Base-by-base conservation (phyloP, 2,888 invertebrate species). In the Troides helena region DNA sequence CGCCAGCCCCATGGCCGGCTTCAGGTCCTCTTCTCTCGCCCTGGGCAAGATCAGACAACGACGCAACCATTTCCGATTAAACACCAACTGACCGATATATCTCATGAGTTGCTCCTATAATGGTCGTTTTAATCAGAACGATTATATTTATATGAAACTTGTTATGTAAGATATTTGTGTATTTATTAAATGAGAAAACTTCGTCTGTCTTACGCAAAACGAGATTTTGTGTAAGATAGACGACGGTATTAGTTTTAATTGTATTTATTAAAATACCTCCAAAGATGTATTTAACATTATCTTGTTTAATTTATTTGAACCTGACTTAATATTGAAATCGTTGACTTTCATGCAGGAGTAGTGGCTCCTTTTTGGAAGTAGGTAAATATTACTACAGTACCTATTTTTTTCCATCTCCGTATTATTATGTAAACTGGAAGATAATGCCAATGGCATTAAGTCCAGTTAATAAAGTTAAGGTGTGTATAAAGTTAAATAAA, bases 11-110 rank as follows among this genome's bases (percentile, higher is more conserved):
- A 18, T 91, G 90, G 91, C 86, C 89, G 0, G 87, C 89, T 0
- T 83, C 89, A 8, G 91, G 86, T 1, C 92, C 92, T 1, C 81
- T 87, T 0, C 79, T 90, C 3, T 90, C 91, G 0, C 91, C 92
- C 2, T 92, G 92, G 92, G 92, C 76, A 17, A 82, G 92, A 75
- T 91, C 92, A 25, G 92, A 91, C 78, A 86, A 90, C 73, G 92
- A 90, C 5, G 87, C 87, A 1, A 81, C 85, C 4, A 88, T 91
- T 36, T 82, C 89, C 2, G 87, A 91, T 73, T 92, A 85, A 77
- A n/a, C 2, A 56, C 21, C 7, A 50, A 56, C 43, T 30, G 23
- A 18, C 6, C n/a, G 25, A 59, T 36, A 60, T 5, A 5, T 30
- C 18, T 25, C 30, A 30, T 30, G 18, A 60, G 21, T 53, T 30